Base-by-base conservation (phyloP, 2,888 invertebrate genomes). In the Myathropa florea region DNA sequence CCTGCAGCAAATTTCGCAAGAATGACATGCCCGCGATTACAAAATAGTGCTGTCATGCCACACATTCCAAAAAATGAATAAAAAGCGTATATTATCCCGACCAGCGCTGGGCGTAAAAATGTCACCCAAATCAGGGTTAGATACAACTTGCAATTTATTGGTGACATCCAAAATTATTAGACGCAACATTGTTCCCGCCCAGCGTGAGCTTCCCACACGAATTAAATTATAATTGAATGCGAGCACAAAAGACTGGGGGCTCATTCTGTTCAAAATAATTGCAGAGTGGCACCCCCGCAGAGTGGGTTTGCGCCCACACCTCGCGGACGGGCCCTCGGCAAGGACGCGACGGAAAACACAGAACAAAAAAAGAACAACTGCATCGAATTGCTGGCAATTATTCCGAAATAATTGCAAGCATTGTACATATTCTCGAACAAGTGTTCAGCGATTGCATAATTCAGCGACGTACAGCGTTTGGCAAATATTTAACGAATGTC, bases 401-500 rank as follows among this genome's bases (percentile, higher is more conserved):
- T 77, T 67, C 21, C n/a, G 61, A 71, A 83, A 83, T 77, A 77
- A 77, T 77, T 77, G 72, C 55, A 21, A 83, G 55, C 65, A 77
- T 77, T 77, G 61, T 75, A 33, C 33, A 57, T 70, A 70, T 71
- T 70, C 64, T 12, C 28, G 18, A 67, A 71, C 59, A 64, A 61
- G 76, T 82, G 65, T 28, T 71, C 55, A 1, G 21, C 60, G 76
- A 77, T 77, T 30, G 71, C 68, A 83, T 83, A 78, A 83, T 75
- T 78, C 68, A 83, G 46, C 78, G 64, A 4, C 72, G 18, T 18
- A 18, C 46, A 63, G 30, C 46, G 68, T 72, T 83, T 78, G 67
- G 78, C 68, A 73, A 79, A 83, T 83, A 83, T 79, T 83, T 73
- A 73, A 83, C 78, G 57, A 83, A 78, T 83, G 78, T 73, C 70